A percentile compares a stretch with the other conserved stretches of the same genome.
These are phyloP conservation scores for Brachypalpus laphriformis DNA, from an alignment of 2,888 invertebrate species.

Conservation along the genomic window DNA sequence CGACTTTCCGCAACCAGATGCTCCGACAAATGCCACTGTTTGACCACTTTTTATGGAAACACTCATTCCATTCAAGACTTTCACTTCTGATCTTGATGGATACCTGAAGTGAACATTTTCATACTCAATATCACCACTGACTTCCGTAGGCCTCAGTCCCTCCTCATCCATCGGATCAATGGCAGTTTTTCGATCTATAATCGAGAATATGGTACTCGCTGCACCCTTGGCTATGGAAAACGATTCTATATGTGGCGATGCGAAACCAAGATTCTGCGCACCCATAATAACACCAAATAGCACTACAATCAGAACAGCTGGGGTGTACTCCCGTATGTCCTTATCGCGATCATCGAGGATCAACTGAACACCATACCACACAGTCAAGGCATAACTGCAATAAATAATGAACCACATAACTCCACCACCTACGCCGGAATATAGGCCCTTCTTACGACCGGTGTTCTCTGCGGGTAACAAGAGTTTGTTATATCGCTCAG, in stretches of 20 bases:
- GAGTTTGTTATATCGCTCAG: slow-evolving; percentile 84
- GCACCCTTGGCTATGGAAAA: slow-evolving; percentile 89
- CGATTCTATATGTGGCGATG: slow-evolving; percentile 90
- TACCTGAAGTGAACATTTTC: slow-evolving; percentile 89
- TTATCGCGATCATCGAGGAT: slow-evolving; percentile 86
- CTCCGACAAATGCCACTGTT: slow-evolving; percentile 89
- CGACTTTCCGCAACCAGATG: slow-evolving; percentile 92
- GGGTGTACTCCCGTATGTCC: slow-evolving; percentile 85
- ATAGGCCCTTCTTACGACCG: slow-evolving; percentile 86
- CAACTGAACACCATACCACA: slow-evolving; percentile 91
- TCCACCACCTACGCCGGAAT: slow-evolving; percentile 87
- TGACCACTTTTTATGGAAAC: slow-evolving; percentile 86
- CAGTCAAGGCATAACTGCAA: slow-evolving; percentile 88
- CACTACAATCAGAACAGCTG: slow-evolving; percentile 89
- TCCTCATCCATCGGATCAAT: slow-evolving; percentile 88
- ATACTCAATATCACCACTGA: slow-evolving; percentile 88
- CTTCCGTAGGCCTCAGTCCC: slow-evolving; percentile 85
- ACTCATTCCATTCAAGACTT: slow-evolving; percentile 88
- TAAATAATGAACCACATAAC: slow-evolving; percentile 91
- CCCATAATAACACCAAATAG: slow-evolving; percentile 91
- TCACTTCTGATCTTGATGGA: slow-evolving; percentile 89
- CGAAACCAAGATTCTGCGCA: slow-evolving; percentile 90
- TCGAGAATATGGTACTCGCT: slow-evolving; percentile 88
- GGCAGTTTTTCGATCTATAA: slow-evolving; percentile 88
- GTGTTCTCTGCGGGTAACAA: slow-evolving; percentile 86